Evolutionary conservation across 2,797 vertebrate species (phyloP).

Genomic region (Nyctalus aviator): DNA sequence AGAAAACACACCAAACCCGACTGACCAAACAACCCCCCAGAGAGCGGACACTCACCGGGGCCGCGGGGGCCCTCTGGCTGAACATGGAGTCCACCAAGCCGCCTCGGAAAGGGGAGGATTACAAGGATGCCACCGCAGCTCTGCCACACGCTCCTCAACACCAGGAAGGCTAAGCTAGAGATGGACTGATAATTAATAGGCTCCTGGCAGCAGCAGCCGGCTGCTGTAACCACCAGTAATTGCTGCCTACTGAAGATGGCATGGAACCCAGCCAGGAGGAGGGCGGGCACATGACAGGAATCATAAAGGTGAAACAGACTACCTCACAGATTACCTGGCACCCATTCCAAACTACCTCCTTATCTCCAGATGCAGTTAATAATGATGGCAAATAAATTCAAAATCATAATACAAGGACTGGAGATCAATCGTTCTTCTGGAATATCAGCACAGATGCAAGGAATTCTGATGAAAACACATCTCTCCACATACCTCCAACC

Average conservation of each 20-base stretch:
- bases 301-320: slow-evolving; percentile 75
- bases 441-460: neutral
- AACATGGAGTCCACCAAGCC: slow-evolving; percentile 60
- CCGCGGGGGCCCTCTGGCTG: slow-evolving; percentile 52
- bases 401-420: neutral
- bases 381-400: neutral
- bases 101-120: slow-evolving; percentile 36
- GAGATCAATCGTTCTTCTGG: slow-evolving; percentile 2
- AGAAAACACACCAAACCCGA: slow-evolving; percentile 46
- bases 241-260: slow-evolving; percentile 80
- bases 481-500: neutral
- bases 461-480: neutral
- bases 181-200: slow-evolving; percentile 82
- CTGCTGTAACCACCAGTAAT: slow-evolving; percentile 82
- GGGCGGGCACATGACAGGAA: slow-evolving; percentile 76
- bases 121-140: slow-evolving; percentile 15
- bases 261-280: slow-evolving; percentile 79
- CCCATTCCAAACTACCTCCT: slow-evolving; percentile 57
- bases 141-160: slow-evolving; percentile 78
- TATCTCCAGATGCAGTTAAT: slow-evolving; percentile 47
- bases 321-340: slow-evolving; percentile 79
- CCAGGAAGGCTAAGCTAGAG: slow-evolving; percentile 75
- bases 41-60: slow-evolving; percentile 71
- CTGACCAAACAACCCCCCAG: neutral
- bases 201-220: slow-evolving; percentile 76